Base-by-base conservation (phyloP, 2,797 vertebrate species). In the Bucorvus abyssinicus region DNA sequence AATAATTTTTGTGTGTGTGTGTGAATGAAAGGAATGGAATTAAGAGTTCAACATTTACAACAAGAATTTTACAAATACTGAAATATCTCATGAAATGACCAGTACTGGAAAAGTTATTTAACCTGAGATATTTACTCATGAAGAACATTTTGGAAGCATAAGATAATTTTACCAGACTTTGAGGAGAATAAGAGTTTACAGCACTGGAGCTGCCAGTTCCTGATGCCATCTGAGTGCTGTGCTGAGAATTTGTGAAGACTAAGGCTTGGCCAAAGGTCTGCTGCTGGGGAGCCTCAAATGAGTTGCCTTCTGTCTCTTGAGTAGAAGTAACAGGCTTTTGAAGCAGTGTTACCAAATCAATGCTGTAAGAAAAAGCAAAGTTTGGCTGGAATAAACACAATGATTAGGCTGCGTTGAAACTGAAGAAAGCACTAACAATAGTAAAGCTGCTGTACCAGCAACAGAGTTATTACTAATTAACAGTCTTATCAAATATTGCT, bases 181-280 rank as follows among this genome's bases (percentile, higher is more conserved):
- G 99, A 94, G 99, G 98, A 96, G 99, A 98, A 19, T 98, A 99
- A 96, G 98, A 98, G 81, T 98, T 99, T 92, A 98, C 98, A 97
- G 98, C 97, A 95, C 96, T 96, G 87, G 98, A 94, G 96, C 94
- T 97, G 95, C 97, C 97, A 61, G 96, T 94, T 97, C 97, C 97
- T 70, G 98, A 96, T 52, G 98, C 92, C 90, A 96, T 95, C 84
- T 97, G 97, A 69, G 90, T 96, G 95, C 98, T 98, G 97, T 99
- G 99, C 94, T 99, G 99, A 95, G 99, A 99, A 98, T 99, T 99
- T 45, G 99, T 99, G 97, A 99, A 99, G 75, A 99, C 98, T 89
- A 99, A 97, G 73, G 99, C 98, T 98, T 99, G 99, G 63, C 98
- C 98, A 90, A 99, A 98, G 91, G 98, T 97, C 96, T 98, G 99